These are phyloP conservation scores for Polydrusus tereticollis DNA, from an alignment of 2,888 invertebrate species.

Conservation along the genomic window DNA sequence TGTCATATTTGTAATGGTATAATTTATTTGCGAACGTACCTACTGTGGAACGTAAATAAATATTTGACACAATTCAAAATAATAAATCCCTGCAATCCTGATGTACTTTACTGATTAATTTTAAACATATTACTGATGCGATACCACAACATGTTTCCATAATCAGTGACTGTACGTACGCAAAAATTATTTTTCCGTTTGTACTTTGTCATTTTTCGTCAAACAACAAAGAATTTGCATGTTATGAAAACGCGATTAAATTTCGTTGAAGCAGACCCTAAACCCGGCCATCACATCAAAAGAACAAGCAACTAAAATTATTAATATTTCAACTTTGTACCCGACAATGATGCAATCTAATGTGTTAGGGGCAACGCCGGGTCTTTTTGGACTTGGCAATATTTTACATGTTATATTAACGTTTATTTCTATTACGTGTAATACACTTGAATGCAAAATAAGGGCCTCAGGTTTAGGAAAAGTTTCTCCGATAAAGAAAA, in stretches of 20 bases:
- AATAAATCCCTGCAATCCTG: slow-evolving; percentile 6
- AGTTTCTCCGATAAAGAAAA: no score
- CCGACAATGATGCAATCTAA: slow-evolving; percentile 3
- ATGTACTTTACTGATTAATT: no score
- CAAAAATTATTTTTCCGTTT: background rate
- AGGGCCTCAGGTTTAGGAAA: background rate
- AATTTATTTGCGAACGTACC: slow-evolving; percentile 24
- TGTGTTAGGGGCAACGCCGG: slow-evolving; percentile 5
- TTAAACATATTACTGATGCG: no score
- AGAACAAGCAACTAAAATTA: slow-evolving; percentile 13
- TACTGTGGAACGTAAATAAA: slow-evolving; percentile 7
- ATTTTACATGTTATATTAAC: slow-evolving; percentile 16
- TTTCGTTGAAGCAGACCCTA: background rate
- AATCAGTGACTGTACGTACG: slow-evolving; percentile 15
- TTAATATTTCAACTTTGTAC: slow-evolving; percentile 14
- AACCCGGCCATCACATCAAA: background rate
- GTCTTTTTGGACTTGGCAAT: slow-evolving; percentile 2
- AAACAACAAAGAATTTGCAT: slow-evolving; percentile 1
- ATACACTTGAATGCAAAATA: slow-evolving; percentile 3
- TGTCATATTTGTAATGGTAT: slow-evolving; percentile 4
- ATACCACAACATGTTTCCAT: no score
- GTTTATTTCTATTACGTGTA: background rate
- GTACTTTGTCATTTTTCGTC: background rate
- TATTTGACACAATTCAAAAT: slow-evolving; percentile 4
- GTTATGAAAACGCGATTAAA: slow-evolving; percentile 5